Evolutionary conservation across 2,113 vertebrate genomes (phyloP).

Genomic region (Burhinus bistriatus): DNA sequence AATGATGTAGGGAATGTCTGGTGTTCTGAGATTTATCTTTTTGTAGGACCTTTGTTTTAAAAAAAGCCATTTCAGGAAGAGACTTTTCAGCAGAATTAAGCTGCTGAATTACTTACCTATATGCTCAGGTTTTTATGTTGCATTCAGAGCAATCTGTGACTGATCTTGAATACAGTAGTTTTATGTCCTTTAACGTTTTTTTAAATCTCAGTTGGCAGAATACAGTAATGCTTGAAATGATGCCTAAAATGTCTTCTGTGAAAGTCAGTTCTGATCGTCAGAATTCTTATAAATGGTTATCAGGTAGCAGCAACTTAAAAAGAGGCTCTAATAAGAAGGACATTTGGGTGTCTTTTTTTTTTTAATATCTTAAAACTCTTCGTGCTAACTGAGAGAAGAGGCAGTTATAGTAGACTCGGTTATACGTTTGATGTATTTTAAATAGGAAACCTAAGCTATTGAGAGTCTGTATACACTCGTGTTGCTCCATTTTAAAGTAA

Average conservation of each 20-base stretch:
- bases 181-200: background rate
- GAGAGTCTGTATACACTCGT: background rate
- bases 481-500: slow-evolving; percentile 9
- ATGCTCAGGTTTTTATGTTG: background rate
- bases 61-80: background rate
- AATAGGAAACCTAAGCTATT: background rate
- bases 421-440: background rate
- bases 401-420: background rate
- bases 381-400: background rate
- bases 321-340: background rate
- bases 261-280: background rate
- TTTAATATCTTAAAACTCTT: background rate
- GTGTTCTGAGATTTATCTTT: background rate
- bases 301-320: background rate
- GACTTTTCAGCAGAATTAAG: background rate
- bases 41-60: background rate
- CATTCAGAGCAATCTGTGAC: background rate
- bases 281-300: background rate
- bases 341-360: background rate
- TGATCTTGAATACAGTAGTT: background rate
- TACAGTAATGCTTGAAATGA: background rate
- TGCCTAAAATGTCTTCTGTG: background rate
- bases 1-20: background rate
- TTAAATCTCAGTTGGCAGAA: background rate
- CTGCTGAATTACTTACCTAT: background rate